These are phyloP conservation scores for Epinephelus fuscoguttatus DNA, from an alignment of 2,113 vertebrate genomes.

Conservation along the genomic window DNA sequence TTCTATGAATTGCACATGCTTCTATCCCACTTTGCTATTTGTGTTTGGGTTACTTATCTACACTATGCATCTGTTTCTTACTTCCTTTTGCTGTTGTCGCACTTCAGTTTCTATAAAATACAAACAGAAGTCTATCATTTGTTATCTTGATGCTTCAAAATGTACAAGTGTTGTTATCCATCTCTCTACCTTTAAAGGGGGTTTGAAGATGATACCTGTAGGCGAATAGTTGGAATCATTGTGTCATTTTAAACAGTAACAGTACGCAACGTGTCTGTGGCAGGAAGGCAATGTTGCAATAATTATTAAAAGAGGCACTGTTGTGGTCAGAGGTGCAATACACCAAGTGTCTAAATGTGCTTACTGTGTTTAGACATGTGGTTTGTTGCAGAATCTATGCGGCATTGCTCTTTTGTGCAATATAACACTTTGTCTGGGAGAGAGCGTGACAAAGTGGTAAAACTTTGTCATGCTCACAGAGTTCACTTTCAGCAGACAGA, in stretches of 20 bases:
- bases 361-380: background rate
- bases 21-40: background rate
- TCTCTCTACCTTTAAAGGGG: background rate
- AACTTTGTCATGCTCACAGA: background rate
- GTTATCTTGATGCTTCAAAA: background rate
- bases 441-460: background rate
- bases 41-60: background rate
- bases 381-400: slow-evolving; percentile 7
- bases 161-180: background rate
- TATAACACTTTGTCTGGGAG: background rate
- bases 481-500: background rate
- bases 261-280: background rate
- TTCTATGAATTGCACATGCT: background rate
- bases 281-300: background rate
- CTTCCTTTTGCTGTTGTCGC: background rate
- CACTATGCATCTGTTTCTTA: background rate
- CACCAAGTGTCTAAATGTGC: background rate
- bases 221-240: background rate
- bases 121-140: background rate
- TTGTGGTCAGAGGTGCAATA: slow-evolving; percentile 21
- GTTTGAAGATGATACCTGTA: background rate
- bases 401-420: background rate
- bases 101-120: background rate
- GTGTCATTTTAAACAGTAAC: background rate
- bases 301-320: background rate